Evolutionary conservation across 2,888 invertebrate genomes (phyloP), one percentile per base, ranked within the genome.

Genomic region (Apomyelois bistriatella): DNA sequence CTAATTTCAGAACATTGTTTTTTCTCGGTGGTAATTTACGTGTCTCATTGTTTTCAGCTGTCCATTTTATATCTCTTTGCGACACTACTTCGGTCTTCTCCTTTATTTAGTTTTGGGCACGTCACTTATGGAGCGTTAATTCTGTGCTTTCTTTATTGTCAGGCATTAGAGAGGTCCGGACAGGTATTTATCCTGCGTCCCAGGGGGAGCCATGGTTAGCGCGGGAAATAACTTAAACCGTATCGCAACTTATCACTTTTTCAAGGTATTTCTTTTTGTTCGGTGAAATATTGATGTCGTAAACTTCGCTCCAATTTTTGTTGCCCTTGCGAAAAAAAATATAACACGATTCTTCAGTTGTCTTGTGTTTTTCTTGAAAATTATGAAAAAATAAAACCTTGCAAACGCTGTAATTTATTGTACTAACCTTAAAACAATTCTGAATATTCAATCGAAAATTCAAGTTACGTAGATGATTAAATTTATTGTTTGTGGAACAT

Each of bases 141-240:
- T 40, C 40, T 40, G 10, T 16, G 8, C 15, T 16, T 16, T 40
- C 10, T 3, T 16, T 10, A 40, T 40, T 40, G 12, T 15, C 15
- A 8, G 16, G 40, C 16, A 40, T 40, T 46, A 46, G 46, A 46
- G 46, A 46, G 46, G 46, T 35, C 16, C 46, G 46, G 46, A 46
- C 46, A 46, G 46, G 46, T 46, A 46, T 46, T 46, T 46, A 46
- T 46, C 46, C 46, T 13, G 46, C 5, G 46, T 46, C 35, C 46
- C 46, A 13, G 1, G 15, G 32, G 46, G 32, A 46, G 32, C 46
- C 46, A 40, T 35, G 37, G 49, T 49, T 30, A 42, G 36, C 28
- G 8, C 35, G 36, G 53, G 48, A 36, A 52, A 35, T 35, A 52
- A 55, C 48, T 48, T 53, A 53, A 53, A 56, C 46, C 55, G 52